Evolutionary conservation across 2,113 vertebrate species (phyloP).

Genomic region (Pseudois nayaur): DNA sequence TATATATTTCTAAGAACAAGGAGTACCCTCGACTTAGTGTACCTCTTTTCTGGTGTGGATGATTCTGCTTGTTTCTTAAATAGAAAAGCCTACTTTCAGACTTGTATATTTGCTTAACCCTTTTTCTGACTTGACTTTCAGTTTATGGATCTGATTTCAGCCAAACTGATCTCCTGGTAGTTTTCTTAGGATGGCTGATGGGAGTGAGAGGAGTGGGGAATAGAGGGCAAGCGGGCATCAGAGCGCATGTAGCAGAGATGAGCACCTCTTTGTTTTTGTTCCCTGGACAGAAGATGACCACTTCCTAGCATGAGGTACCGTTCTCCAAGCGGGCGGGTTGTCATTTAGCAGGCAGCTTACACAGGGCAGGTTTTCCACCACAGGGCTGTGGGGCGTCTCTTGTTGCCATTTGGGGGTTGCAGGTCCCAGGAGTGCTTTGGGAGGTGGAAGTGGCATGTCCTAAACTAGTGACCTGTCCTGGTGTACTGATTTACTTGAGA

Average conservation of each 20-base stretch:
- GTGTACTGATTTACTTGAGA: neutral
- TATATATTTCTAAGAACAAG: neutral
- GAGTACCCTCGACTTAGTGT: neutral
- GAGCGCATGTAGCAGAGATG: neutral
- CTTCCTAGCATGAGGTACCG: neutral
- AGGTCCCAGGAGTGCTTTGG: neutral
- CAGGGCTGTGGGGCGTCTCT: neutral
- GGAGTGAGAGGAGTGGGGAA: neutral
- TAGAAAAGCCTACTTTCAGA: neutral
- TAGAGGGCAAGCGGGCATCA: neutral
- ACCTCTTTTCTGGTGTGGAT: neutral
- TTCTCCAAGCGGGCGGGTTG: neutral
- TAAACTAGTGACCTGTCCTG: neutral
- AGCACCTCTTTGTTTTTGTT: neutral
- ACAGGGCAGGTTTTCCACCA: neutral
- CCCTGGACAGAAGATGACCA: neutral
- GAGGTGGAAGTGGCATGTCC: neutral
- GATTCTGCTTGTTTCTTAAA: conserved; percentile 2
- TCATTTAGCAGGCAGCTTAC: neutral
- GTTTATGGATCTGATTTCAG: neutral
- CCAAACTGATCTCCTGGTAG: neutral
- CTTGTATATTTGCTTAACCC: neutral
- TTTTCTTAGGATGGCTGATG: neutral
- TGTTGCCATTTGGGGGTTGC: neutral
- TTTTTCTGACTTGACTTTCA: neutral